phyloP scores from a whole-genome alignment of 1,140 invertebrate genomes.

The Lineus longissimus region DNA sequence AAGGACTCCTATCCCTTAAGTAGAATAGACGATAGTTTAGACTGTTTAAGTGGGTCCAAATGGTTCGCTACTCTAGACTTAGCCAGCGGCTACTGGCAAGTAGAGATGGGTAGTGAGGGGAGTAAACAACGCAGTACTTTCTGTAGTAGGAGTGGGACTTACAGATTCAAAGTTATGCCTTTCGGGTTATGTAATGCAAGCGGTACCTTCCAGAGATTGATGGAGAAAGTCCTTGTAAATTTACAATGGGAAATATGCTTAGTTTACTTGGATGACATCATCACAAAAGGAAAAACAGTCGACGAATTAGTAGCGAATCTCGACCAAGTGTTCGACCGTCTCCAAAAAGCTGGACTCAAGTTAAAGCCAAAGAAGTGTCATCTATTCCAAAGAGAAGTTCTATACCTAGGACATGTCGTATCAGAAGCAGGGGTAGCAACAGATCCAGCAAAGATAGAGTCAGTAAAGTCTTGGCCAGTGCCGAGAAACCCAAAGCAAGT shows the following conservation, averaged over 20 bases:
- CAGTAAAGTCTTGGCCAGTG: too few species aligned
- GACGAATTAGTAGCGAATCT: not conserved
- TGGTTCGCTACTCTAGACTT: slow-evolving; percentile 30
- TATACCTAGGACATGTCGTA: slow-evolving; percentile 26
- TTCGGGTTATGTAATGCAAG: slow-evolving; percentile 18
- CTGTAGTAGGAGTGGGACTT: slow-evolving; percentile 16
- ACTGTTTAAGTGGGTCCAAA: slow-evolving; percentile 16
- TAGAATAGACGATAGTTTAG: slow-evolving; percentile 32
- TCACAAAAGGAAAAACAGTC: slow-evolving; percentile 7
- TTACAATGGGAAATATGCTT: slow-evolving; percentile 11
- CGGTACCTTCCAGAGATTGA: slow-evolving; percentile 15
- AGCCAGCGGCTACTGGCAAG: slow-evolving; percentile 46
- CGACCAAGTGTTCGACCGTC: not conserved
- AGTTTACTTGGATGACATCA: slow-evolving; percentile 16
- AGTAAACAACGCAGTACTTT: slow-evolving; percentile 45
- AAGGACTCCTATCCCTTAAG: slow-evolving; percentile 28
- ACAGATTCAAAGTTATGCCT: slow-evolving; percentile 21
- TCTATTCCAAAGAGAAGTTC: slow-evolving; percentile 37
- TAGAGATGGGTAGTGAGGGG: slow-evolving; percentile 36
- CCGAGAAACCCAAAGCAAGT: too few species aligned
- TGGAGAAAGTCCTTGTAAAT: slow-evolving; percentile 21
- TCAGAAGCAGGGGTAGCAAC: slow-evolving; percentile 18
- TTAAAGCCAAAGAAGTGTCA: slow-evolving; percentile 52
- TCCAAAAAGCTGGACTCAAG: slow-evolving; percentile 33
- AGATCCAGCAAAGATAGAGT: slow-evolving; percentile 29